phyloP scores from a whole-genome alignment of 2,797 vertebrate genomes.

The Lepilemur septentrionalis region DNA sequence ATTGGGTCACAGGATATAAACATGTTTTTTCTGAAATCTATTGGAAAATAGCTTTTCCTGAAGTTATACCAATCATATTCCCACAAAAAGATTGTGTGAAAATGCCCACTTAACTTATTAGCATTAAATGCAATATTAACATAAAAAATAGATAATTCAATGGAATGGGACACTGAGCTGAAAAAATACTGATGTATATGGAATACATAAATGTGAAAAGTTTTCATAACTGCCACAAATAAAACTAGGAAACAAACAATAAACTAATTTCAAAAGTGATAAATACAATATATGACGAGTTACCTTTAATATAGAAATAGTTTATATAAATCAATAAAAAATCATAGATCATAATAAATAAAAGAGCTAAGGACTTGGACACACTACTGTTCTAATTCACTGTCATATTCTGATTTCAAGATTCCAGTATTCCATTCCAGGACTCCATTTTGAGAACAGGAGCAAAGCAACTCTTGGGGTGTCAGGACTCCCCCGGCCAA shows the following conservation, averaged over 20 bases:
- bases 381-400: neutral
- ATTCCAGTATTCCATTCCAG: neutral
- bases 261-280: neutral
- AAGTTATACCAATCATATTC: neutral
- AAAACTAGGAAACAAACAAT: neutral
- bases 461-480: neutral
- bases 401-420: neutral
- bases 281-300: neutral
- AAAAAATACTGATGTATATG: neutral
- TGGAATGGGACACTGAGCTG: neutral
- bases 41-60: slow-evolving; percentile 5
- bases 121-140: neutral
- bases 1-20: neutral
- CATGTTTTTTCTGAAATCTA: neutral
- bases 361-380: neutral
- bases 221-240: neutral
- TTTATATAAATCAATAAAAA: slow-evolving; percentile 9
- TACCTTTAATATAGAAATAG: neutral
- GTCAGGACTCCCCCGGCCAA: neutral
- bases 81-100: neutral
- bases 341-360: neutral
- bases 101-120: neutral
- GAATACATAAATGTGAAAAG: slow-evolving; percentile 8
- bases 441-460: neutral
- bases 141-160: neutral